Conservation (phyloP, 2,113 vertebrate species). For the Pseudopodoces humilis region DNA sequence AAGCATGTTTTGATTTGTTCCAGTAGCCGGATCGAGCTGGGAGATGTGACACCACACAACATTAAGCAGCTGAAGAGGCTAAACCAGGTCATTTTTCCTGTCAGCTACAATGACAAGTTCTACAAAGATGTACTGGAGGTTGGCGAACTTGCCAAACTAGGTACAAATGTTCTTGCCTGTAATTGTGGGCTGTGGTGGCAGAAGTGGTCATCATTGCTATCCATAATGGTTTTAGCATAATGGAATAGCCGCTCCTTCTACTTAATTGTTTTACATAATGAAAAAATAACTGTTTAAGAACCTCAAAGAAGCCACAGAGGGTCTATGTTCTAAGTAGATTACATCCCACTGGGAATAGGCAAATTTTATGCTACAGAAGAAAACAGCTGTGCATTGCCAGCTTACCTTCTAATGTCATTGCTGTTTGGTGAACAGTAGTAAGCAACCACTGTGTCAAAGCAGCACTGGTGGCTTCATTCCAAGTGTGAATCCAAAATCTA, state of each 20-base stretch:
- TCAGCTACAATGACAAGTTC: slow-evolving; percentile 99
- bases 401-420: background rate
- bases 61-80: slow-evolving; percentile 98
- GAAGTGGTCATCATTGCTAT: background rate
- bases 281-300: background rate
- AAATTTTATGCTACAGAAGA: background rate
- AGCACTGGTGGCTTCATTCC: background rate
- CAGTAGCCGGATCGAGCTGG: slow-evolving; percentile 99
- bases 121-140: slow-evolving; percentile 99
- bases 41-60: slow-evolving; percentile 99
- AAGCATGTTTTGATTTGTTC: slow-evolving; percentile 95
- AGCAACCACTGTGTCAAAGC: background rate
- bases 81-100: slow-evolving; percentile 99
- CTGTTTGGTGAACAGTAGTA: background rate
- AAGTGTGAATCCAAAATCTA: background rate
- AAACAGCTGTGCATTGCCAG: background rate
- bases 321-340: background rate
- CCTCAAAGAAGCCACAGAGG: background rate
- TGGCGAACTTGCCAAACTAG: slow-evolving; percentile 97
- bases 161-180: slow-evolving; percentile 73
- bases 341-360: background rate
- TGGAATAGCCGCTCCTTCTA: background rate
- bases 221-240: background rate
- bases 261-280: background rate
- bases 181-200: background rate